These are phyloP conservation scores for Cliona cf. orientalis DNA, from an alignment of 37 sponge, comb jelly and placozoan genomes.

Conservation along the genomic window DNA sequence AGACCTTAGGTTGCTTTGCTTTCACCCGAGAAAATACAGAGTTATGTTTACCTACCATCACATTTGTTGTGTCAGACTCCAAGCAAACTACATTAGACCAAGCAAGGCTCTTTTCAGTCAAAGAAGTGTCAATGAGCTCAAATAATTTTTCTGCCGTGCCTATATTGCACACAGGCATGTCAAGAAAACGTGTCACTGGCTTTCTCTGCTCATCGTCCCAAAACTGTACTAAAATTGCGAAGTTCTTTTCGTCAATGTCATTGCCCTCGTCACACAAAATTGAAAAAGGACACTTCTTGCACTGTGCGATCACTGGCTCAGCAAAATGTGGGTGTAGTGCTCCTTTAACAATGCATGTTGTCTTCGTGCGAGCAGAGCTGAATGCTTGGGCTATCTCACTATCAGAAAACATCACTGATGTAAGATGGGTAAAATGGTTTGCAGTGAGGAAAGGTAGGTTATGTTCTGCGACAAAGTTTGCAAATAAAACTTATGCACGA, in stretches of 20 bases:
- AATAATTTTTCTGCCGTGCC: no score
- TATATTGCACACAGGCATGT: no score
- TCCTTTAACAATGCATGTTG: constrained; percentile 14
- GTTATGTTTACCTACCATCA: constrained; percentile 44
- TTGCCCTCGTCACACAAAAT: constrained; percentile 10
- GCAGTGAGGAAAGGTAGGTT: neutral
- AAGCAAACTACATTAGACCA: constrained; percentile 30
- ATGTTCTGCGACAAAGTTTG: constrained; percentile 6
- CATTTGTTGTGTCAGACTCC: constrained; percentile 49
- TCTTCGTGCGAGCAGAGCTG: constrained; percentile 4
- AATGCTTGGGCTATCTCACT: neutral
- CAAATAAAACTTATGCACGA: constrained; percentile 10
- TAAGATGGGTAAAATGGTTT: constrained; percentile 9
- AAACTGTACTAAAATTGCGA: neutral
- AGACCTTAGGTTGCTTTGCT: constrained; percentile 8
- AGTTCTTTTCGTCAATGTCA: no score
- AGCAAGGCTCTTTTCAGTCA: no score
- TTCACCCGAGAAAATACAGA: constrained; percentile 22
- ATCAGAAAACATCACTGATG: neutral
- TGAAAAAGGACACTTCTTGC: no score
- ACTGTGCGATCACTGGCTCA: no score
- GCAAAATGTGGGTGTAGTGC: neutral
- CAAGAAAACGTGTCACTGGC: no score
- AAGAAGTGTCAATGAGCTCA: no score
- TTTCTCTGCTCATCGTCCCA: no score